Evolutionary conservation across 1,140 invertebrate species (phyloP).

Genomic region (Drosophila kikkawai): DNA sequence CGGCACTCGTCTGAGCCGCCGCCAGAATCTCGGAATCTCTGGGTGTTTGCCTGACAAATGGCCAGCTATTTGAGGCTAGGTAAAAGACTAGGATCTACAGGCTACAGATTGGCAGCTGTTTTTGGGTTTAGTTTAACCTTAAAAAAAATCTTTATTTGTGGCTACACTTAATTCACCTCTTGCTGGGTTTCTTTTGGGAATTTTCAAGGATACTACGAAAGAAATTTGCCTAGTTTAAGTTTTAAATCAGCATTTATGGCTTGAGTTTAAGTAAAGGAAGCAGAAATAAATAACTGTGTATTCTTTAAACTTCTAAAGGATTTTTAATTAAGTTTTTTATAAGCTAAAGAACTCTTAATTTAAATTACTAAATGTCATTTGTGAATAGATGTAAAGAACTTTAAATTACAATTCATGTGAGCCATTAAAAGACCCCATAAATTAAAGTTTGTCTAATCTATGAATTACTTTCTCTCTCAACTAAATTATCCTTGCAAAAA

Average conservation of each 20-base stretch:
- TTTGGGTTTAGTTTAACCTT: constrained; percentile 14
- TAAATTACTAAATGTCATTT: too few relatives aligned
- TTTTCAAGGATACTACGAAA: not conserved
- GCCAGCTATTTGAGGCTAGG: constrained; percentile 42
- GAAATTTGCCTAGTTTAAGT: not conserved
- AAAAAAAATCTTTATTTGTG: not conserved
- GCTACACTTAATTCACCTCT: constrained; percentile 10
- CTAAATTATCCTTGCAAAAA: not conserved
- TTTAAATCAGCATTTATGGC: not conserved
- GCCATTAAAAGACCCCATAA: not conserved
- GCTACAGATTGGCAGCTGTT: constrained; percentile 21
- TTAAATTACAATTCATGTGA: too few relatives aligned
- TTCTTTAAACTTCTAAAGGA: not conserved
- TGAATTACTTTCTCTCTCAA: not conserved
- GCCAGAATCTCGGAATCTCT: constrained; percentile 26
- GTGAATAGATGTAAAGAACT: too few relatives aligned
- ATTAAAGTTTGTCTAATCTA: constrained; percentile 12
- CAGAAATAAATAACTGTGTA: not conserved
- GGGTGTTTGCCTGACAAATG: constrained; percentile 58
- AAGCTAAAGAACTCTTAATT: too few relatives aligned
- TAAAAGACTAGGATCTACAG: constrained; percentile 15
- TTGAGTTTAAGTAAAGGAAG: not conserved
- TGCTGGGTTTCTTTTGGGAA: not conserved
- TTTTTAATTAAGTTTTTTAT: too few relatives aligned
- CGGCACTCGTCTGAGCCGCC: constrained; percentile 23